phyloP scores from a whole-genome alignment of 1,140 invertebrate species.

The Parapsyche elsis region DNA sequence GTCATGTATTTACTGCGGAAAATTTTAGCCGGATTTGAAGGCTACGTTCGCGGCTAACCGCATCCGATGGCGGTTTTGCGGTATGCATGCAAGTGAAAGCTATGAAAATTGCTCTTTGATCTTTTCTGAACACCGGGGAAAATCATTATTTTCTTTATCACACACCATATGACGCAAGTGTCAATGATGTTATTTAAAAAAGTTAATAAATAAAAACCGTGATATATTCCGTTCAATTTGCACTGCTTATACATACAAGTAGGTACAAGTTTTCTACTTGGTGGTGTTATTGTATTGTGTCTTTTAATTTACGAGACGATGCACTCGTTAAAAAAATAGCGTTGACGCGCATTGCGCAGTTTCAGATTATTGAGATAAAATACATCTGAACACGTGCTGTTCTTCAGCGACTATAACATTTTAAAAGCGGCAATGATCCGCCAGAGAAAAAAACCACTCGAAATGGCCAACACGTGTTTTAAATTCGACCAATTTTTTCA shows the following conservation, averaged over 20 bases:
- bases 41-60: not conserved
- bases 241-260: too few relatives aligned
- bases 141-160: not conserved
- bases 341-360: not conserved
- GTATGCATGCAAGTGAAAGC: not conserved
- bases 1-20: too few relatives aligned
- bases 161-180: not conserved
- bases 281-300: too few relatives aligned
- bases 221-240: too few relatives aligned
- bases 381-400: conserved; percentile 12
- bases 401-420: not conserved
- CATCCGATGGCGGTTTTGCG: not conserved
- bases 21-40: too few relatives aligned
- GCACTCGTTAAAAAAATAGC: too few relatives aligned
- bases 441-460: not conserved
- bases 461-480: conserved; percentile 10
- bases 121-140: not conserved
- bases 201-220: too few relatives aligned
- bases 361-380: conserved; percentile 1
- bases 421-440: conserved; percentile 11
- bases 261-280: too few relatives aligned
- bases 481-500: not conserved
- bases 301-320: too few relatives aligned
- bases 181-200: too few relatives aligned
- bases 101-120: not conserved